Base-by-base conservation (phyloP, 2,888 invertebrate species). In the Rhaphigaster nebulosa region DNA sequence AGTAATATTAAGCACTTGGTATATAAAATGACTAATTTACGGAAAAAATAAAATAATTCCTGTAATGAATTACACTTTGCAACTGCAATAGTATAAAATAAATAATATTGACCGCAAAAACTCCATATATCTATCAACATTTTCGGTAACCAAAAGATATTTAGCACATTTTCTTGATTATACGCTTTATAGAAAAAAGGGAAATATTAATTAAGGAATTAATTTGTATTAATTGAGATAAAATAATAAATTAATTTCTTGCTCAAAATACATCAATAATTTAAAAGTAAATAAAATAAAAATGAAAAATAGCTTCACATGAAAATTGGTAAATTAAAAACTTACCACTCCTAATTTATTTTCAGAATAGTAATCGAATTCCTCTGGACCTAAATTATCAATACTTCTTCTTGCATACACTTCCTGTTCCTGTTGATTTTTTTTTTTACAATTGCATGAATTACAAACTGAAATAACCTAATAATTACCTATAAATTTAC, bases 351-450 rank as follows among this genome's bases (percentile, higher is more conserved):
- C 70, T 20, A 76, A 76, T 76, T 76, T 76, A 38, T 76, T 76
- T 38, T 76, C 70, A 76, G 23, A 34, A 38, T 76, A 76, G 20
- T 6, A 76, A 38, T 76, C 70, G 20, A 20, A 34, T 38, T 76
- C 70, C 38, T 76, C 70, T 20, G 70, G 38, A 38, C 70, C 38
- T 23, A 76, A 6, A 38, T 76, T 34, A 38, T 76, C 65, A 29
- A 18, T 15, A 29, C 3, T 29, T 18, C 65, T 65, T 65, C 15
- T 60, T 60, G 10, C 23, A 15, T 8, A 20, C 8, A 38, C 70
- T 76, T 76, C 70, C 6, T 76, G 70, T 38, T 76, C 70, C 70
- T 76, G 65, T 34, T n/a, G n/a, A n/a, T n/a, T n/a, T n/a, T n/a
- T n/a, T 15, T 34, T 70, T 70, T 38, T 20, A 12, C 5, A 34